phyloP scores from a whole-genome alignment of 2,888 invertebrate genomes.

The Lepas anatifera region DNA sequence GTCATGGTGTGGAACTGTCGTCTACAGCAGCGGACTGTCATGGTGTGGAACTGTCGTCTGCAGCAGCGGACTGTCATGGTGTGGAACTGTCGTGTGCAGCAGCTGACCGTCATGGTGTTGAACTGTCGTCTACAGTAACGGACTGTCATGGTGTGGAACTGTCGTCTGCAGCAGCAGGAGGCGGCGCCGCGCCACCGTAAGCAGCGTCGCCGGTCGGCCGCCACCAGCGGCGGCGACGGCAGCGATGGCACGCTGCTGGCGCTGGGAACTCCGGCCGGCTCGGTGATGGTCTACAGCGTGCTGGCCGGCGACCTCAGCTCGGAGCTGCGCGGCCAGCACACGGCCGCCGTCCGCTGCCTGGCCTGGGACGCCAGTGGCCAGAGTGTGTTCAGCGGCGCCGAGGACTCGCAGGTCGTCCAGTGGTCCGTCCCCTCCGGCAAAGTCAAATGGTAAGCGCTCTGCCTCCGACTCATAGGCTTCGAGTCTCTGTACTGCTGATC shows the following conservation, averaged over 20 bases:
- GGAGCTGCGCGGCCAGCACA: slow-evolving; percentile 43
- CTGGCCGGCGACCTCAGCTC: slow-evolving; percentile 49
- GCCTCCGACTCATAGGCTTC: no score
- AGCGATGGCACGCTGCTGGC: slow-evolving; percentile 41
- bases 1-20: no score
- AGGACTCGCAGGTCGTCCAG: slow-evolving; percentile 38
- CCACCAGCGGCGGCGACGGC: slow-evolving; percentile 20
- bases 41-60: no score
- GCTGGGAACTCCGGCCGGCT: slow-evolving; percentile 59
- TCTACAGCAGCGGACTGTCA: no score
- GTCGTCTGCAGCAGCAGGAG: no score
- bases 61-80: no score
- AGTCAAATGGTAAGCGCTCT: slow-evolving; percentile 39
- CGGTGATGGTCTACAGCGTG: slow-evolving; percentile 56
- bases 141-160: no score
- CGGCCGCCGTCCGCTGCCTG: slow-evolving; percentile 42
- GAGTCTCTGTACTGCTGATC: no score
- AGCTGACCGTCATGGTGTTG: no score
- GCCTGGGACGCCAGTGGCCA: slow-evolving; percentile 43
- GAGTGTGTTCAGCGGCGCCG: slow-evolving; percentile 45
- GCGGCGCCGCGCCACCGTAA: slow-evolving; percentile 38
- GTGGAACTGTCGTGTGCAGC: no score
- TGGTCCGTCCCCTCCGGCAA: slow-evolving; percentile 34
- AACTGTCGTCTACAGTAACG: no score
- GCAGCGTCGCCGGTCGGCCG: slow-evolving; percentile 35